Percentiles rank a stretch among this genome's conserved stretches.
phyloP scores from a whole-genome alignment of 2,888 invertebrate genomes.

The Exephanes ischioxanthus region DNA sequence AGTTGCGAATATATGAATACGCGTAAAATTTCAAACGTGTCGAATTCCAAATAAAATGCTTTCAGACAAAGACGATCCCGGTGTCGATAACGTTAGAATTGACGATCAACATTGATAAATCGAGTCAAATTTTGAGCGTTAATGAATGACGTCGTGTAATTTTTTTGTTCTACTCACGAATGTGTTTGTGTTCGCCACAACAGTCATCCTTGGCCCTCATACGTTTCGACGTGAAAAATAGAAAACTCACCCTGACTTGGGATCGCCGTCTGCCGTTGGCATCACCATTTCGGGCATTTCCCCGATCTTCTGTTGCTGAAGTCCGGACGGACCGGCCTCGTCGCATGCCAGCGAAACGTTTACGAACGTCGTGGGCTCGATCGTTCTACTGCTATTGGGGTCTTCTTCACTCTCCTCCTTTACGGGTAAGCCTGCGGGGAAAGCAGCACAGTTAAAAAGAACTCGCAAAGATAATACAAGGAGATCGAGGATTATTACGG shows the following conservation, averaged over 20 bases:
- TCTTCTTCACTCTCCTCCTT: constrained; percentile 84
- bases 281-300: constrained; percentile 82
- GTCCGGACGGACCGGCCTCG: constrained; percentile 84
- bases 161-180: constrained; percentile 10
- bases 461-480: neutral
- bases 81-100: neutral
- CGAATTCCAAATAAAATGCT: neutral
- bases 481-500: neutral
- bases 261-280: constrained; percentile 80
- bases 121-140: neutral
- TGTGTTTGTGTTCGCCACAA: constrained; percentile 81
- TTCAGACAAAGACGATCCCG: neutral
- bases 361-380: constrained; percentile 83
- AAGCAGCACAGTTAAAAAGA: constrained; percentile 9
- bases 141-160: neutral
- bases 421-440: constrained; percentile 79
- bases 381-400: constrained; percentile 77
- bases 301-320: constrained; percentile 83
- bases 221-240: constrained; percentile 66
- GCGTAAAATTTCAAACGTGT: neutral
- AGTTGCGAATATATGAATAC: neutral
- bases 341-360: constrained; percentile 83
- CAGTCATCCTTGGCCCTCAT: constrained; percentile 81
- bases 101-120: neutral
- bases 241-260: constrained; percentile 84